These are phyloP conservation scores for Maccullochella peelii DNA, from an alignment of 2,113 vertebrate genomes.

Conservation along the genomic window DNA sequence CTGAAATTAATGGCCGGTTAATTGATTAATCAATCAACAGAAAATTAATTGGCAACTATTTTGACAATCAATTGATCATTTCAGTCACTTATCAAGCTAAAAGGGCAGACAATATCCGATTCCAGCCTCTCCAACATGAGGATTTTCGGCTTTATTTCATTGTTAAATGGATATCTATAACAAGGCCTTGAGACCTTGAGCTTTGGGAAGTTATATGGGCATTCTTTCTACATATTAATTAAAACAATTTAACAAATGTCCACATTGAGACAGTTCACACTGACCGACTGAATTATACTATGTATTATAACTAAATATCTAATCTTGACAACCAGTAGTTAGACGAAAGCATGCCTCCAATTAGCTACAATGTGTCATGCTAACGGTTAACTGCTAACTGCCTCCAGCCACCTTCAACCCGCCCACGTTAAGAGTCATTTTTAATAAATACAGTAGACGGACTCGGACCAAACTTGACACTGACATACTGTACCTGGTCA, in stretches of 20 bases:
- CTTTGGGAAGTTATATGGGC: not conserved
- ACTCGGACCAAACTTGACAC: not conserved
- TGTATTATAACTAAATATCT: not conserved
- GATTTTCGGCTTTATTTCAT: not conserved
- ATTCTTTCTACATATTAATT: not conserved
- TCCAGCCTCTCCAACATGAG: not conserved
- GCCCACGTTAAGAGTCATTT: not conserved
- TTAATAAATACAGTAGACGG: not conserved
- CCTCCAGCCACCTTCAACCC: not conserved
- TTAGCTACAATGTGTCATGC: constrained; percentile 11
- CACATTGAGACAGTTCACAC: not conserved
- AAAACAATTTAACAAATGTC: not conserved
- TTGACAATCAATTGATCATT: not conserved
- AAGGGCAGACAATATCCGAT: not conserved
- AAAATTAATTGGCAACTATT: not conserved
- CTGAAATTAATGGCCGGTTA: not conserved
- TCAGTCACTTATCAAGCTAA: not conserved
- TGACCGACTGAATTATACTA: not conserved
- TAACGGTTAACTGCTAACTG: constrained; percentile 13
- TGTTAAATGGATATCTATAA: not conserved
- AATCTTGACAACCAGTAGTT: not conserved
- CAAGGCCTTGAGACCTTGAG: not conserved
- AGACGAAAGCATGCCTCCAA: not conserved
- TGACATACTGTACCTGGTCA: constrained; percentile 57
- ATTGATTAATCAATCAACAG: not conserved